phyloP scores from a whole-genome alignment of 1,140 invertebrate genomes.

The Sarcophaga bullata region DNA sequence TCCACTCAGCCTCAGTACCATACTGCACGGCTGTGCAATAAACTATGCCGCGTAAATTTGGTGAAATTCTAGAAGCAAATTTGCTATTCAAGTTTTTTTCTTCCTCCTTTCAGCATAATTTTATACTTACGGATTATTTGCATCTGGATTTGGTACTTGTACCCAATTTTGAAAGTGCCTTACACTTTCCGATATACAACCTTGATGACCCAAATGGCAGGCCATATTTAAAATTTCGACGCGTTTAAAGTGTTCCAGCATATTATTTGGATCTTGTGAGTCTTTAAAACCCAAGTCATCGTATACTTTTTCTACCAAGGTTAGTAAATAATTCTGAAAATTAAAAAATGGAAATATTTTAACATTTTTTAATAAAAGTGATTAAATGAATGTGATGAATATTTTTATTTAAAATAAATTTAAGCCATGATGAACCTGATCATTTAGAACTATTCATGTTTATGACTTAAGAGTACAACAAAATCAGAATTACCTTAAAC shows the following conservation, averaged over 20 bases:
- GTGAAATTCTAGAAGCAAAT: slow-evolving; percentile 71
- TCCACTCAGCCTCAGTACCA: slow-evolving; percentile 84
- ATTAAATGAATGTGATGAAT: too few relatives aligned
- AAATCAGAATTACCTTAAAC: slow-evolving; percentile 72
- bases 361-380: neutral
- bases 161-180: slow-evolving; percentile 79
- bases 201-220: slow-evolving; percentile 75
- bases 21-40: slow-evolving; percentile 86
- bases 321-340: slow-evolving; percentile 74
- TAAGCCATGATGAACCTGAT: too few relatives aligned
- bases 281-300: slow-evolving; percentile 72
- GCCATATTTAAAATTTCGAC: slow-evolving; percentile 76
- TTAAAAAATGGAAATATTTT: neutral
- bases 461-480: too few relatives aligned
- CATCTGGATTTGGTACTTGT: slow-evolving; percentile 73
- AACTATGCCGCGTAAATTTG: slow-evolving; percentile 81
- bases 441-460: too few relatives aligned
- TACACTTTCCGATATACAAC: slow-evolving; percentile 76
- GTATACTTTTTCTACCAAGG: slow-evolving; percentile 74
- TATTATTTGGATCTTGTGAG: slow-evolving; percentile 71
- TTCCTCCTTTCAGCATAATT: neutral
- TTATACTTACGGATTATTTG: slow-evolving; percentile 75
- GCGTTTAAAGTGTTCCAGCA: slow-evolving; percentile 75
- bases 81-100: neutral
- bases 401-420: neutral